These are phyloP conservation scores for Strigamia maritima DNA, from an alignment of 2,888 invertebrate species.

Conservation along the genomic window DNA sequence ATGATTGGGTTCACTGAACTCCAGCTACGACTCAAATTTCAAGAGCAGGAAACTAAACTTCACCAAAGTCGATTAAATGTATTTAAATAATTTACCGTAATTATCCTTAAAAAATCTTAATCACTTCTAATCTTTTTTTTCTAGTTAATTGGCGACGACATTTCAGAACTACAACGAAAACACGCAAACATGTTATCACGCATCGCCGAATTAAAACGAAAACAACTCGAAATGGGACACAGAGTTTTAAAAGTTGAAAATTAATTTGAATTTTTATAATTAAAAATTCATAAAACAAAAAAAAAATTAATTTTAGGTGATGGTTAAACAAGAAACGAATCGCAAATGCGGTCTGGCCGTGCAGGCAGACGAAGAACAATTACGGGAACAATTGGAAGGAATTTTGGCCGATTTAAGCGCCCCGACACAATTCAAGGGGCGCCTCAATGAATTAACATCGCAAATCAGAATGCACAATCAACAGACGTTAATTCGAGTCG, in stretches of 20 bases:
- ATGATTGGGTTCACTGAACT: conserved; percentile 79
- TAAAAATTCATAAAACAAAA: too few relatives aligned
- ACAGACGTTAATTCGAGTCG: conserved; percentile 52
- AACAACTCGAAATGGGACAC: conserved; percentile 76
- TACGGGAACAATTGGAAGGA: conserved; percentile 81
- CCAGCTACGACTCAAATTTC: conserved; percentile 73
- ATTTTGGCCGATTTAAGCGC: conserved; percentile 82
- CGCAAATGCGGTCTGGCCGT: conserved; percentile 84
- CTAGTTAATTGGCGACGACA: conserved; percentile 65
- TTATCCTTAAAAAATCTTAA: conserved; percentile 40
- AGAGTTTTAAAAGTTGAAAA: conserved; percentile 69
- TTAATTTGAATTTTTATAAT: too few relatives aligned
- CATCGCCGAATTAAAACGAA: conserved; percentile 75
- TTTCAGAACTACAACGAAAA: conserved; percentile 72
- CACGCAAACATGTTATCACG: conserved; percentile 76
- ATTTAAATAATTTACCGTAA: too few relatives aligned
- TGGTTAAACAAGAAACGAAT: conserved; percentile 80
- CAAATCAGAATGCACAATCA: conserved; percentile 63
- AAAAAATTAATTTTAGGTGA: conserved; percentile 59
- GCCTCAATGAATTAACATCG: conserved; percentile 83
- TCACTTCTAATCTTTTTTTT: conserved; percentile 26
- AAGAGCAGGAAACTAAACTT: conserved; percentile 70
- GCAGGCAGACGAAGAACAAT: conserved; percentile 83
- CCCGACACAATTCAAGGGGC: conserved; percentile 90
- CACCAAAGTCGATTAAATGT: conserved; percentile 78